Conservation (phyloP, 2,113 vertebrate species). For the Lasiurus cinereus region DNA sequence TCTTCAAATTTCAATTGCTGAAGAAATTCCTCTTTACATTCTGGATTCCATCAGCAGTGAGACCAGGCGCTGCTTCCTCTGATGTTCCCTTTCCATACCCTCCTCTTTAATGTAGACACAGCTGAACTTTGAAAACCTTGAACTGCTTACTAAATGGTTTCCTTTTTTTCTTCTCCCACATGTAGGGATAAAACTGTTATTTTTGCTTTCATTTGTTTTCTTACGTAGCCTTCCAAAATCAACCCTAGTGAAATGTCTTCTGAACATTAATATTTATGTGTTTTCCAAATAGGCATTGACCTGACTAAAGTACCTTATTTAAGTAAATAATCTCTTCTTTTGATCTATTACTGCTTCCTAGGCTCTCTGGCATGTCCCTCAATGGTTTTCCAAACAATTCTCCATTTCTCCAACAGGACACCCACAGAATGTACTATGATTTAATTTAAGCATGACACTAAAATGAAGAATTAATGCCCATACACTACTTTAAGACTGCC, state of each 20-base stretch:
- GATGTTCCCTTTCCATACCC: neutral
- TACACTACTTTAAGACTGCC: neutral
- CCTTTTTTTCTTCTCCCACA: constrained; percentile 12
- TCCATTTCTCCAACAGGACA: neutral
- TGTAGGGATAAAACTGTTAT: neutral
- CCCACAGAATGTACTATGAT: neutral
- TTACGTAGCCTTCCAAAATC: constrained; percentile 10
- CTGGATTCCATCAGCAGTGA: neutral
- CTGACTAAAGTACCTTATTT: neutral
- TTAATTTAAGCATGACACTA: neutral
- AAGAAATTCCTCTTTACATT: neutral
- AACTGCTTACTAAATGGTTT: constrained; percentile 37
- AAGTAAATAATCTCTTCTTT: neutral
- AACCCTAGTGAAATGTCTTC: neutral
- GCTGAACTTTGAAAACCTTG: constrained; percentile 30
- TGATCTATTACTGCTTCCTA: neutral
- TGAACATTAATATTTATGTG: constrained; percentile 16
- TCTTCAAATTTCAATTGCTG: neutral
- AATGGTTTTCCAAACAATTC: neutral
- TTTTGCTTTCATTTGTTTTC: constrained; percentile 51
- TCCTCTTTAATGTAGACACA: neutral
- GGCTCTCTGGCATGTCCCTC: neutral
- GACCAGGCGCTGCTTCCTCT: neutral
- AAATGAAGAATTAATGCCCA: neutral
- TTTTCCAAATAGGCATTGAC: neutral